These are phyloP conservation scores for Callionymus lyra DNA, from an alignment of 2,113 vertebrate species.

Conservation along the genomic window DNA sequence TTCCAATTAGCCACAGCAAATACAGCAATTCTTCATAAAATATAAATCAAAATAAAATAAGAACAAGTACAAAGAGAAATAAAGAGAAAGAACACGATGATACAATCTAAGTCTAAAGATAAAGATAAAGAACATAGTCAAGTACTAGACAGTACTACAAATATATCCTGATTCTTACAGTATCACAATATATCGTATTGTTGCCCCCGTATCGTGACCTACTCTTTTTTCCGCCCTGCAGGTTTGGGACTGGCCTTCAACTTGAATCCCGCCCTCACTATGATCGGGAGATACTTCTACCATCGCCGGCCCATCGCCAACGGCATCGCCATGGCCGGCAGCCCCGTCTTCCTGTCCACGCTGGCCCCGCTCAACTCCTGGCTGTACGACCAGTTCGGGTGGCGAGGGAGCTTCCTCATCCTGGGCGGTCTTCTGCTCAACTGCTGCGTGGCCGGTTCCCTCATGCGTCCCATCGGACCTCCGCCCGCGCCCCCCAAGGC, in stretches of 20 bases:
- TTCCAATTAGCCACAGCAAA: no score
- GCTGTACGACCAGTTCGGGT: constrained; percentile 83
- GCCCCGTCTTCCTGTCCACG: constrained; percentile 92
- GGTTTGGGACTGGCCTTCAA: constrained; percentile 94
- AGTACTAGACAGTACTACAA: no score
- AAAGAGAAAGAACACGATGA: no score
- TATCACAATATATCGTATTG: no score
- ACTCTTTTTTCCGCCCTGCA: constrained; percentile 22
- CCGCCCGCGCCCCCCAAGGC: constrained; percentile 38
- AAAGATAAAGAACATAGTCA: no score
- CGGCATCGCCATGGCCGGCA: constrained; percentile 93
- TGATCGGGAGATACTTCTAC: constrained; percentile 97
- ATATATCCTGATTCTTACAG: no score
- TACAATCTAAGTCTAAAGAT: no score
- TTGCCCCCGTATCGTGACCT: no score
- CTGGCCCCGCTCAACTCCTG: constrained; percentile 86
- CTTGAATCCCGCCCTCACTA: constrained; percentile 91
- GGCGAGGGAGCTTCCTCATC: constrained; percentile 95
- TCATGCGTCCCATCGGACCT: constrained; percentile 90
- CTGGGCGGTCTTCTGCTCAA: constrained; percentile 86
- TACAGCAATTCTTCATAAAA: no score
- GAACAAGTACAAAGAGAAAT: no score
- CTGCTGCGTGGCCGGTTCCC: constrained; percentile 89
- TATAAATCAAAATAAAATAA: no score
- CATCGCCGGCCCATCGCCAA: constrained; percentile 87